Base-by-base conservation (phyloP, 2,888 invertebrate genomes). In the Volucella inanis region DNA sequence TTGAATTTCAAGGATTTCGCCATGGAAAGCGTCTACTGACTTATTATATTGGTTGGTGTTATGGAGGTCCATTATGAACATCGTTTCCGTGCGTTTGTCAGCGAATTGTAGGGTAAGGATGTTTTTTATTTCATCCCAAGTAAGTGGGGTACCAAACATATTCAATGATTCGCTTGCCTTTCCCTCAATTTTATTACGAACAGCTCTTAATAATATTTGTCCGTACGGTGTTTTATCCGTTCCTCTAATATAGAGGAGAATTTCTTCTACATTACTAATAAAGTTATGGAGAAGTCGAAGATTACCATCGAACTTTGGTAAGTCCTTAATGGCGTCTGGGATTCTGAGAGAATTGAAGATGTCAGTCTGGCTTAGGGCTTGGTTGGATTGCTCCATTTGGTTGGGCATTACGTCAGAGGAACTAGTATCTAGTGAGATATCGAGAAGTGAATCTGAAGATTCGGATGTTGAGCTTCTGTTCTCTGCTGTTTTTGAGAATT, bases 1-100 rank as follows among this genome's bases (percentile, higher is more conserved):
- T 38, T 87, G 82, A 10, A 88, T 85, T 75, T 88, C 88, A 3
- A 87, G 87, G 9, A 88, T 80, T 72, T 87, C 64, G 12, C 87
- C 67, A 38, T 88, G 87, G 52, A 87, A 88, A 15, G 47, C 18
- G 84, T 88, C 87, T 3, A 88, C 55, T 10, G 79, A 62, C 67
- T 82, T 82, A 10, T 59, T 49, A 1, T n/a, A n/a, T 62, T 88
- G 87, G 18, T 49, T 78, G 8, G 81, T 12, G 9, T 47, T 50
- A 43, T 87, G 87, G 2, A 87, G 57, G 38, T 88, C 87, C 18
- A 78, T 64, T 12, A 88, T 85, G 9, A 87, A 43, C 38, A 71
- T 81, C 67, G 83, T 83, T 77, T 88, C 87, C 10, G 80, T 75
- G 31, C 84, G 18, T 72, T 88, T 87, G 39, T 87, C 87, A 0